These are phyloP conservation scores for Triops cancriformis DNA, from an alignment of 1,140 invertebrate genomes.

Conservation along the genomic window DNA sequence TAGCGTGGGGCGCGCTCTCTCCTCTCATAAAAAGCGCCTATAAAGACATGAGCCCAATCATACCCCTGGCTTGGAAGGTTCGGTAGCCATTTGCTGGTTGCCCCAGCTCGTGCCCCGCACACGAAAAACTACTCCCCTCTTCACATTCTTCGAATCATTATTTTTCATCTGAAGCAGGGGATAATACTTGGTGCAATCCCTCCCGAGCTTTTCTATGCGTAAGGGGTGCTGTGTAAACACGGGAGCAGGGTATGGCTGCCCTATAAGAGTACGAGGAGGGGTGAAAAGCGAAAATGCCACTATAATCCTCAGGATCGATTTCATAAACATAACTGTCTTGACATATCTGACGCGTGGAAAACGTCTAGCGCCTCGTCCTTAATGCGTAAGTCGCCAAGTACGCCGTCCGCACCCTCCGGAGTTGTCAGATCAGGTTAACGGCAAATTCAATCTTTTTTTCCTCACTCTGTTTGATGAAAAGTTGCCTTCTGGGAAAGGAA, in stretches of 20 bases:
- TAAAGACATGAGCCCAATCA: slow-evolving; percentile 6
- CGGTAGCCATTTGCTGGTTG: slow-evolving; percentile 9
- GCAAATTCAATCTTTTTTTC: background rate
- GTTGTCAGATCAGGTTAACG: background rate
- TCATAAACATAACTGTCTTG: slow-evolving; percentile 14
- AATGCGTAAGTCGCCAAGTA: background rate
- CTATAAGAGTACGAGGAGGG: background rate
- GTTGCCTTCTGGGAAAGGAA: too few species aligned
- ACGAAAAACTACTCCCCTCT: background rate
- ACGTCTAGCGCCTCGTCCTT: background rate
- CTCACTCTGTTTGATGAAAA: background rate
- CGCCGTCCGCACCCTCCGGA: background rate
- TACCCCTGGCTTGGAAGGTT: background rate
- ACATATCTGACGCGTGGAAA: background rate
- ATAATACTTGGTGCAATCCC: background rate
- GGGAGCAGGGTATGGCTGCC: background rate
- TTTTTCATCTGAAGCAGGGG: slow-evolving; percentile 2
- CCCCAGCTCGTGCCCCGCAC: background rate
- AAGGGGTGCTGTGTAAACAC: background rate
- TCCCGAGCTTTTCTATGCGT: background rate
- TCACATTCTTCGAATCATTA: background rate
- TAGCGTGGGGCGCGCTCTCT: background rate
- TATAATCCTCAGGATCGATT: slow-evolving; percentile 10
- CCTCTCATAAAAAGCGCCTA: slow-evolving; percentile 1
- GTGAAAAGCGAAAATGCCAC: background rate